phyloP scores from a whole-genome alignment of 2,797 vertebrate genomes.

The Brachyalestes nurse region DNA sequence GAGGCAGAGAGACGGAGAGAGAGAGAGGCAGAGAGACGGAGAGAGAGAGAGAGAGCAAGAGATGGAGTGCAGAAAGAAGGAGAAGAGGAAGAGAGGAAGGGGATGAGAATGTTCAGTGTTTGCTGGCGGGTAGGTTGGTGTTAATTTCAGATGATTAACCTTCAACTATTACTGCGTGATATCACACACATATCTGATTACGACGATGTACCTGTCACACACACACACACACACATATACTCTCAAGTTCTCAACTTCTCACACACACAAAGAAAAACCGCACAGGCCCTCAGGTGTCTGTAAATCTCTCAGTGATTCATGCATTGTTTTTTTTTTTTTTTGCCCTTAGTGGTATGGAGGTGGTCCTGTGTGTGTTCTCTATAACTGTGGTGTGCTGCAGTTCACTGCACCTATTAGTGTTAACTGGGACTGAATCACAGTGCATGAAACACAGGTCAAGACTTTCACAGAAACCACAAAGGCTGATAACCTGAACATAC shows the following conservation, averaged over 20 bases:
- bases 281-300: conserved; percentile 34
- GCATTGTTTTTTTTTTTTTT: conserved; percentile 38
- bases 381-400: conserved; percentile 9
- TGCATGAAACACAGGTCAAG: conserved; percentile 11
- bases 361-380: conserved; percentile 33
- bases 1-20: too few species aligned
- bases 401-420: conserved; percentile 22
- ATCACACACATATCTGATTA: conserved; percentile 54
- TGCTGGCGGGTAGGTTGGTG: conserved; percentile 63
- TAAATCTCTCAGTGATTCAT: conserved; percentile 42
- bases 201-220: conserved; percentile 43
- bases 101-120: conserved; percentile 42
- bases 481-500: conserved; percentile 5
- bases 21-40: too few species aligned
- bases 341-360: conserved; percentile 12
- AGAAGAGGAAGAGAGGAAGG: conserved; percentile 1
- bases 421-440: conserved; percentile 8
- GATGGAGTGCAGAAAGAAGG: conserved; percentile 35
- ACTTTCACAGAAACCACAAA: conserved; percentile 18
- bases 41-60: not conserved
- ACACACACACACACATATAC: not conserved
- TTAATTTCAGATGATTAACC: conserved; percentile 78
- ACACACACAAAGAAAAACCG: not conserved
- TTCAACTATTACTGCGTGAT: conserved; percentile 71
- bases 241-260: conserved; percentile 45